phyloP scores from a whole-genome alignment of 2,797 vertebrate genomes.

The Leuciscus waleckii region DNA sequence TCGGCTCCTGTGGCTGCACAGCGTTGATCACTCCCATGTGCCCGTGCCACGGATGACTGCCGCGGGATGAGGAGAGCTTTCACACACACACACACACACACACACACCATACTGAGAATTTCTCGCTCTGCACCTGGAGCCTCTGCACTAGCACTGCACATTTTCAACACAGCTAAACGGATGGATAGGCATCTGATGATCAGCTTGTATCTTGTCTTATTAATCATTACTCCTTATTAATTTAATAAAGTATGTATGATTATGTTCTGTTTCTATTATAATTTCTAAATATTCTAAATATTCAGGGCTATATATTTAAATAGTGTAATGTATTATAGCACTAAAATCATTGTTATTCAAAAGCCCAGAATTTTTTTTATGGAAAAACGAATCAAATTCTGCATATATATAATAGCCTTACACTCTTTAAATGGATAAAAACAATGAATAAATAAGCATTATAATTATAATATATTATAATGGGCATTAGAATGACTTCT shows the following conservation, averaged over 20 bases:
- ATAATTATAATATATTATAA: not conserved
- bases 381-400: not conserved
- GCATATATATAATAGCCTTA: not conserved
- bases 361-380: not conserved
- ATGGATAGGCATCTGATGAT: constrained; percentile 9
- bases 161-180: not conserved
- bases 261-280: not conserved
- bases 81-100: not conserved
- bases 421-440: not conserved
- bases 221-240: not conserved
- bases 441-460: not conserved
- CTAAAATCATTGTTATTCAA: not conserved
- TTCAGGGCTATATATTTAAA: not conserved
- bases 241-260: not conserved
- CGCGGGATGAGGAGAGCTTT: constrained; percentile 65
- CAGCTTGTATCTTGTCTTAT: not conserved
- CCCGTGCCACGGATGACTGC: constrained; percentile 78
- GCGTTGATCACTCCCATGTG: constrained; percentile 79
- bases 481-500: not conserved
- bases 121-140: constrained; percentile 31
- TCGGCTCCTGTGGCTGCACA: constrained; percentile 79
- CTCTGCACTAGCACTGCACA: constrained; percentile 26
- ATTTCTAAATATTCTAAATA: not conserved
- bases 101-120: constrained; percentile 39
- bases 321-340: not conserved